Conservation (phyloP, 2,888 invertebrate genomes). For the Autographa gamma region DNA sequence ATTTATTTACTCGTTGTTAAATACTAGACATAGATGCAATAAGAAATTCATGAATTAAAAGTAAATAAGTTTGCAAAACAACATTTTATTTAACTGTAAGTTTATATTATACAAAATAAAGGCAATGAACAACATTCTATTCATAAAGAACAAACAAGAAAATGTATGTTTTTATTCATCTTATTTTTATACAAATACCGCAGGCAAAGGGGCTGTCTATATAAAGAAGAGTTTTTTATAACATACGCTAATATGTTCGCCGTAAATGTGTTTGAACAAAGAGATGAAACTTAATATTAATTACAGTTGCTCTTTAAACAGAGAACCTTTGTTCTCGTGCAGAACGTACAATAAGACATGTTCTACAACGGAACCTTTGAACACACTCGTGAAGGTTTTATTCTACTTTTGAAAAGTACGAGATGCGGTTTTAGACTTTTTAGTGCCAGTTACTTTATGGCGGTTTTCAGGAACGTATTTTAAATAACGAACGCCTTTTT, state of each 20-base stretch:
- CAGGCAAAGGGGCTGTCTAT: background rate
- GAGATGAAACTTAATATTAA: slow-evolving; percentile 60
- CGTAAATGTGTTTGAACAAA: slow-evolving; percentile 35
- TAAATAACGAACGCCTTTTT: slow-evolving; percentile 20
- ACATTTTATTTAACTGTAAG: background rate
- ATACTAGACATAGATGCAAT: too few species aligned
- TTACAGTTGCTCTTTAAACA: slow-evolving; percentile 52
- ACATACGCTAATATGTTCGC: slow-evolving; percentile 12
- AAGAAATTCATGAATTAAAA: background rate
- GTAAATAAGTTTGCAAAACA: background rate
- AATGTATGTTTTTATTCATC: too few species aligned
- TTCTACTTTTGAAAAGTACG: slow-evolving; percentile 32
- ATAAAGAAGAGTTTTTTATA: slow-evolving; percentile 14
- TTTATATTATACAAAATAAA: background rate
- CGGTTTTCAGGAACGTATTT: slow-evolving; percentile 11
- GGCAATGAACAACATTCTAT: background rate
- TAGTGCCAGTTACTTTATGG: slow-evolving; percentile 12
- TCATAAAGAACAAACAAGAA: background rate
- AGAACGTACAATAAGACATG: slow-evolving; percentile 36
- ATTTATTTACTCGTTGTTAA: too few species aligned
- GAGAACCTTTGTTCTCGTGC: slow-evolving; percentile 47
- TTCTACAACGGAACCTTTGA: slow-evolving; percentile 34
- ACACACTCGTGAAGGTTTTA: slow-evolving; percentile 17
- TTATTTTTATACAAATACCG: background rate
- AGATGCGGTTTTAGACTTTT: slow-evolving; percentile 11